A percentile compares a stretch with the other conserved stretches of the same genome.
Evolutionary conservation across 2,888 invertebrate species (phyloP).

Genomic region (Plebejus melissa): DNA sequence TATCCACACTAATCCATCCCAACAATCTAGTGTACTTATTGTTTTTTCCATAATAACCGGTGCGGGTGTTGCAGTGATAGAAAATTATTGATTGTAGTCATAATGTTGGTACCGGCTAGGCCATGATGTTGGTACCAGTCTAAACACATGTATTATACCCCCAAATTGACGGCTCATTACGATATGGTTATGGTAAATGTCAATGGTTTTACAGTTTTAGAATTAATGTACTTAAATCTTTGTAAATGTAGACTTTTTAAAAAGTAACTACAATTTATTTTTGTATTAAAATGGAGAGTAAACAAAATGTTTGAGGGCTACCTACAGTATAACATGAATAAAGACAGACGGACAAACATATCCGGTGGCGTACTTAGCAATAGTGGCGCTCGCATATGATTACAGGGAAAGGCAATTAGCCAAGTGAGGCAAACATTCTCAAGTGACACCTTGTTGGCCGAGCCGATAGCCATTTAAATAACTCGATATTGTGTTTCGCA

Average conservation of each 20-base stretch:
- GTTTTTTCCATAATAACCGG: slow-evolving; percentile 74
- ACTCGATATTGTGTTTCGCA: slow-evolving; percentile 21
- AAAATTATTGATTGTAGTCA: slow-evolving; percentile 66
- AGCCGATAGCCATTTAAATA: slow-evolving; percentile 33
- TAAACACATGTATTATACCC: slow-evolving; percentile 11
- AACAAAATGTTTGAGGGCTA: background rate
- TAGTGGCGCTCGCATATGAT: slow-evolving; percentile 50
- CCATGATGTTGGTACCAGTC: slow-evolving; percentile 36
- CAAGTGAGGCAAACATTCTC: slow-evolving; percentile 65
- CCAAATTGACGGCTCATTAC: slow-evolving; percentile 20
- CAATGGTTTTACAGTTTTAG: background rate
- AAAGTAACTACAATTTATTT: background rate
- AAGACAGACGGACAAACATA: slow-evolving; percentile 10
- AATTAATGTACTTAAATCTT: background rate
- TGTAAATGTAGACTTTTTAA: background rate
- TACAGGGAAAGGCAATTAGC: slow-evolving; percentile 74
- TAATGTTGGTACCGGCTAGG: slow-evolving; percentile 40
- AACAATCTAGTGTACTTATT: slow-evolving; percentile 67
- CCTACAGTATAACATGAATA: background rate
- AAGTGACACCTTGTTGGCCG: slow-evolving; percentile 60
- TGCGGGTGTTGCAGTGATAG: slow-evolving; percentile 65
- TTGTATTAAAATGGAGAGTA: background rate
- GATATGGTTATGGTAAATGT: background rate
- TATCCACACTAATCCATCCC: slow-evolving; percentile 47
- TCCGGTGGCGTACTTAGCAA: slow-evolving; percentile 31